Evolutionary conservation across 2,888 invertebrate species (phyloP).

Genomic region (Chamaedrilus cognettii): DNA sequence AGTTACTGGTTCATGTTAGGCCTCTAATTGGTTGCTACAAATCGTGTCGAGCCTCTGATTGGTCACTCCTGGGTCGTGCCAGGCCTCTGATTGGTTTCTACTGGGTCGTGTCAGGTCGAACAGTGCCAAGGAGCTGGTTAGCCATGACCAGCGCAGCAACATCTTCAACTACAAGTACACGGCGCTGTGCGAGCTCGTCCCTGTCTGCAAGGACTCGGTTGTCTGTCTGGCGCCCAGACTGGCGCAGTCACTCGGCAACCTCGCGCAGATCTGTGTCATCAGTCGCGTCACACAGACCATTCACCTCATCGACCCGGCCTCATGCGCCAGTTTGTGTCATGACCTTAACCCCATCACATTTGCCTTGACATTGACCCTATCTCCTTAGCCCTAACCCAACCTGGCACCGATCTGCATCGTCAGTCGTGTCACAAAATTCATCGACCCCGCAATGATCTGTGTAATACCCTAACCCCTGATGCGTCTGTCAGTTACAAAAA

Average conservation of each 20-base stretch:
- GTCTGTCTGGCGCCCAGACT: conserved; percentile 87
- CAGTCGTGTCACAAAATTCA: too few species aligned
- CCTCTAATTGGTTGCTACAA: too few species aligned
- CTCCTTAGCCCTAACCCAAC: too few species aligned
- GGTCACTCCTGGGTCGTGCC: too few species aligned
- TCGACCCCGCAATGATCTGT: too few species aligned
- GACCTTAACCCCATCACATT: not conserved
- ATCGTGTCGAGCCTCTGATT: too few species aligned
- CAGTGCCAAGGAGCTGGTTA: conserved; percentile 91
- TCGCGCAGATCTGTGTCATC: conserved; percentile 85
- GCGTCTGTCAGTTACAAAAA: too few species aligned
- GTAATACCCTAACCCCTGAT: too few species aligned
- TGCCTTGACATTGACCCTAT: not conserved
- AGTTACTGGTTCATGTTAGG: too few species aligned
- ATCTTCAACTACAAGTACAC: conserved; percentile 96
- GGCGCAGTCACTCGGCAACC: conserved; percentile 83
- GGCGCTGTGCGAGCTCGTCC: conserved; percentile 88
- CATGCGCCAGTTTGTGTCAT: not conserved
- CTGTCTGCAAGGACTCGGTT: conserved; percentile 80
- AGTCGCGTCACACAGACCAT: conserved; percentile 85
- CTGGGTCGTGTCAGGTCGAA: conserved; percentile 67
- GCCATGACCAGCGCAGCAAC: conserved; percentile 97
- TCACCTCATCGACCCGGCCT: conserved; percentile 85
- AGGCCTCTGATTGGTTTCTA: too few species aligned
- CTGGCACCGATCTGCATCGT: too few species aligned